phyloP scores from a whole-genome alignment of 35 echinoderm and acorn worm species.

The Ophiothrix spiculata region DNA sequence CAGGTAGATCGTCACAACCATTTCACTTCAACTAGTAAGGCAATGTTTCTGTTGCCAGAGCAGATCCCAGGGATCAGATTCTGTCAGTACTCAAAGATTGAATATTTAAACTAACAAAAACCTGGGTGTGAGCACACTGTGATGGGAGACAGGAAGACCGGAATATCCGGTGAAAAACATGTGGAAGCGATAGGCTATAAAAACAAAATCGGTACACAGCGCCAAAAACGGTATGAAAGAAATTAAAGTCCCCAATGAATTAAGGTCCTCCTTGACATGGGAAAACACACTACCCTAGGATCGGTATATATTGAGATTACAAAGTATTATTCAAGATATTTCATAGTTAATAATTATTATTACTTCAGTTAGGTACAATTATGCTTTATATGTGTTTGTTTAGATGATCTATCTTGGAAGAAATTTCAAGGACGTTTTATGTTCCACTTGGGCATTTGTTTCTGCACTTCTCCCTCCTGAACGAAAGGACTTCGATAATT shows the following conservation, averaged over 20 bases:
- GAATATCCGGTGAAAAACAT: too few relatives aligned
- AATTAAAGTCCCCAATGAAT: not conserved
- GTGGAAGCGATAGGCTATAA: too few relatives aligned
- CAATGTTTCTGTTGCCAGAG: too few relatives aligned
- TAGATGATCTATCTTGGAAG: not conserved
- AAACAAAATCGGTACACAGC: too few relatives aligned
- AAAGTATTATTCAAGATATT: not conserved
- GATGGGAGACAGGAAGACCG: too few relatives aligned
- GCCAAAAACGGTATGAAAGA: not conserved
- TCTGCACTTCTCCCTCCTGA: not conserved
- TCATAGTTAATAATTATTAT: not conserved
- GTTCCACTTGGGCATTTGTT: not conserved
- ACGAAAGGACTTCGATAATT: not conserved
- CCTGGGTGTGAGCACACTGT: too few relatives aligned
- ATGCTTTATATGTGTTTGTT: not conserved
- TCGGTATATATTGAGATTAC: not conserved
- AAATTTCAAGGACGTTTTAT: not conserved
- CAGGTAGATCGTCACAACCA: not conserved
- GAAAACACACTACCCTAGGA: too few relatives aligned
- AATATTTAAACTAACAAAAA: too few relatives aligned
- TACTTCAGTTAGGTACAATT: not conserved
- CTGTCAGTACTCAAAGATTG: too few relatives aligned
- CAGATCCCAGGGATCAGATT: too few relatives aligned
- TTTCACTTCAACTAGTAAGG: not conserved
- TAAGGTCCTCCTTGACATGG: too few relatives aligned